These are phyloP conservation scores for Ormyrus pomaceus DNA, from an alignment of 2,888 invertebrate species.

Conservation along the genomic window DNA sequence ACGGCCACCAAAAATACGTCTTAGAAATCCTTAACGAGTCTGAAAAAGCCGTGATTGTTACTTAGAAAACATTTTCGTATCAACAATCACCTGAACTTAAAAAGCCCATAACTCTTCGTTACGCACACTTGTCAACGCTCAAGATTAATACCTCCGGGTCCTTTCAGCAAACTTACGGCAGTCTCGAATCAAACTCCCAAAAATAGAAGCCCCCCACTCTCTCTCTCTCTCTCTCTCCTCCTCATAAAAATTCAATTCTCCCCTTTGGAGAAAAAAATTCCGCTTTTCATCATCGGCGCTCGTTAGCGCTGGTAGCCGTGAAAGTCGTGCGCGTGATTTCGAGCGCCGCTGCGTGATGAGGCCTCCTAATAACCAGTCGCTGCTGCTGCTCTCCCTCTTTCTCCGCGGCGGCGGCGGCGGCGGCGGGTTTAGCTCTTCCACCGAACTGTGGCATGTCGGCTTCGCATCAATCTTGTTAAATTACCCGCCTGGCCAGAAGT, in stretches of 20 bases:
- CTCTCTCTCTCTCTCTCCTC: not conserved
- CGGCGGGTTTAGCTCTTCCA: conserved; percentile 31
- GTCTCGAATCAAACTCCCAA: not conserved
- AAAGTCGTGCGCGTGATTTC: conserved; percentile 64
- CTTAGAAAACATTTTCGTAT: conserved; percentile 15
- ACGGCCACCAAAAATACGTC: not conserved
- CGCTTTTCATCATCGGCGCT: conserved; percentile 30
- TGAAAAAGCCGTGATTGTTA: conserved; percentile 8
- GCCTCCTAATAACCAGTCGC: conserved; percentile 72
- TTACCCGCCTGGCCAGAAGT: conserved; percentile 73
- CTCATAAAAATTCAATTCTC: conserved; percentile 44
- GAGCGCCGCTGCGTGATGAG: conserved; percentile 67
- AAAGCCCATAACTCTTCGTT: conserved; percentile 51
- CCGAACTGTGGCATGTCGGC: conserved; percentile 73
- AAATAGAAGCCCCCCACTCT: not conserved
- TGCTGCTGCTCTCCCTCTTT: conserved; percentile 50
- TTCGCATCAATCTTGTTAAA: conserved; percentile 75
- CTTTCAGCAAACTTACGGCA: not conserved
- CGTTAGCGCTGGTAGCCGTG: conserved; percentile 24
- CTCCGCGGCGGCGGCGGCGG: conserved; percentile 15
- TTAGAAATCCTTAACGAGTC: conserved; percentile 14
- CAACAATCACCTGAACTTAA: conserved; percentile 5
- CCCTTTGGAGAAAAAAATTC: conserved; percentile 28
- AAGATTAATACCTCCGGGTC: conserved; percentile 30
- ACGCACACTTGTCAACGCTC: conserved; percentile 21